These are phyloP conservation scores for Druceiella hillmani DNA, from an alignment of 2,888 invertebrate genomes.

Conservation along the genomic window DNA sequence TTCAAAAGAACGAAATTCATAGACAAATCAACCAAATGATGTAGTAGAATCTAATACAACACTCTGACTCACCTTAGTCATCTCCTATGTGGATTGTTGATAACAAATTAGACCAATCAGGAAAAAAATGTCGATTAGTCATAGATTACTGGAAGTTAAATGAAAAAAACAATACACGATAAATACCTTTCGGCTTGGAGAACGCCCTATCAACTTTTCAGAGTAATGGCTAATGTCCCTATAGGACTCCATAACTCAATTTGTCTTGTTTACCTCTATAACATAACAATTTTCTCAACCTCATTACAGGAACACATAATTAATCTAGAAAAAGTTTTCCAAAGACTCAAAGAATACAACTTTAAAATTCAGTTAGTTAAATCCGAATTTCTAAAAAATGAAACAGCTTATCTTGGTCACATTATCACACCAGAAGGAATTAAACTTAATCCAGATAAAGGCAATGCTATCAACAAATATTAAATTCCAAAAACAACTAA, in stretches of 20 bases:
- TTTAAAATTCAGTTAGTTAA: conserved; percentile 2
- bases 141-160: conserved; percentile 21
- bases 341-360: conserved; percentile 1
- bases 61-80: conserved; percentile 22
- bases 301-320: too few relatives aligned
- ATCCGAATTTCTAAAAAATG: neutral
- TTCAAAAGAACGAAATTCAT: conserved; percentile 4
- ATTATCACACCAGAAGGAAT: conserved; percentile 25
- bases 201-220: conserved; percentile 30
- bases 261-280: conserved; percentile 26
- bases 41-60: conserved; percentile 22
- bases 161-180: conserved; percentile 24
- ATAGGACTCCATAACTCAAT: conserved; percentile 17
- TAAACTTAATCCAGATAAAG: conserved; percentile 25
- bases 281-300: too few relatives aligned
- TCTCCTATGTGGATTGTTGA: conserved; percentile 24
- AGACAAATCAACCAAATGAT: conserved; percentile 7
- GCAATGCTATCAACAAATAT: conserved; percentile 18
- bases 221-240: conserved; percentile 27
- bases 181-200: conserved; percentile 27
- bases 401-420: conserved; percentile 25
- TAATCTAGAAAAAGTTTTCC: too few relatives aligned
- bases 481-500: conserved; percentile 19
- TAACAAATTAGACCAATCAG: conserved; percentile 25
- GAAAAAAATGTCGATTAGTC: conserved; percentile 23